Conservation (phyloP, 1,140 invertebrate species). For the Pteromalus puparum region DNA sequence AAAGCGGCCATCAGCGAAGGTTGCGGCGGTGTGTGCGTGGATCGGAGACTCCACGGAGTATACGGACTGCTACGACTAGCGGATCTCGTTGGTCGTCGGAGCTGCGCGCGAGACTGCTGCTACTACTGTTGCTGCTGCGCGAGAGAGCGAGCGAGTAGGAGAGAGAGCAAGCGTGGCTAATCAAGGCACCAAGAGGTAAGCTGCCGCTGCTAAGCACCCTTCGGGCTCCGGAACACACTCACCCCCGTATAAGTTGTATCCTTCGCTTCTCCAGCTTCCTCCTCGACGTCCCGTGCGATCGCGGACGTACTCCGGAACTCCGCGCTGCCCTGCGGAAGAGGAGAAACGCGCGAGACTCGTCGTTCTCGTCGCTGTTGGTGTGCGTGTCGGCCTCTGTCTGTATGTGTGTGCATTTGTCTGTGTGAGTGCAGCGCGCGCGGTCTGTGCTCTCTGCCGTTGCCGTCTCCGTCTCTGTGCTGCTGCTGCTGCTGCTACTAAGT, state of each 20-base stretch:
- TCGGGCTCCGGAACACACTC: neutral
- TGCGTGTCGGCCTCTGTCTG: neutral
- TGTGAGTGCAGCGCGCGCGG: neutral
- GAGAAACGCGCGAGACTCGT: slow-evolving; percentile 1
- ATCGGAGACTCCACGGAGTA: neutral
- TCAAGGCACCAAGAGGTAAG: slow-evolving; percentile 80
- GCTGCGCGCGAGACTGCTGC: slow-evolving; percentile 53
- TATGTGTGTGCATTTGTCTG: neutral
- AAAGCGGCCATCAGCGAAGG: neutral
- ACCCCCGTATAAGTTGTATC: neutral
- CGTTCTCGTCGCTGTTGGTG: neutral
- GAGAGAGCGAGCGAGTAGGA: slow-evolving; percentile 31
- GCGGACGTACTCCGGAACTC: neutral
- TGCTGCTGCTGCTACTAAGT: neutral
- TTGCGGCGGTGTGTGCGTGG: neutral
- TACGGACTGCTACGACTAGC: neutral
- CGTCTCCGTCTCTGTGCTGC: neutral
- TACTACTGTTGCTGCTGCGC: slow-evolving; percentile 56
- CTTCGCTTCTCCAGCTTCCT: neutral
- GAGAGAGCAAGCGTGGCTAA: slow-evolving; percentile 78
- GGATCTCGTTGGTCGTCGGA: neutral
- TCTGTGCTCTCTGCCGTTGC: too few species aligned
- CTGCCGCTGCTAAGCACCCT: neutral
- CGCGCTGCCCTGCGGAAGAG: neutral
- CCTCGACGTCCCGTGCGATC: neutral